These are phyloP conservation scores for Hucho hucho DNA, from an alignment of 2,113 vertebrate genomes.

Conservation along the genomic window DNA sequence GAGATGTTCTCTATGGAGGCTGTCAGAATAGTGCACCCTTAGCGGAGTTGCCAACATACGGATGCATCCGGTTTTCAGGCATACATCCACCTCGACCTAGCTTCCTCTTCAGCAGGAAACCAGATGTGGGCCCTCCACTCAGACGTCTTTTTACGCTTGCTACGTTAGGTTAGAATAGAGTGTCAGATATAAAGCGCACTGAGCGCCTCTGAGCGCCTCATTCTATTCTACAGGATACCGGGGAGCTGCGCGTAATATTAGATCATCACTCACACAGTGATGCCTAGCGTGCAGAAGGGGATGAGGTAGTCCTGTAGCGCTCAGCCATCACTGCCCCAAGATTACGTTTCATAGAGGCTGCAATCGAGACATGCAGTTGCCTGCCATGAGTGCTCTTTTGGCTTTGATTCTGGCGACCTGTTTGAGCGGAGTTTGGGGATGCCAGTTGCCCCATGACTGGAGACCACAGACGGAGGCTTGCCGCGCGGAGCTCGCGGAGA, in stretches of 20 bases:
- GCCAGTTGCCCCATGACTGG: slow-evolving; percentile 81
- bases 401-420: slow-evolving; percentile 47
- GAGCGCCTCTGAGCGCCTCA: too few relatives aligned
- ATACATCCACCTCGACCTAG: too few relatives aligned
- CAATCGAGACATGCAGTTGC: slow-evolving; percentile 1
- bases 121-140: too few relatives aligned
- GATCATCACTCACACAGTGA: slow-evolving; percentile 2
- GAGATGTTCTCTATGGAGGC: too few relatives aligned
- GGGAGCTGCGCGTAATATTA: slow-evolving; percentile 25
- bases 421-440: slow-evolving; percentile 57
- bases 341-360: background rate
- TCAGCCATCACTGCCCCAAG: background rate
- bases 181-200: too few relatives aligned
- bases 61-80: too few relatives aligned
- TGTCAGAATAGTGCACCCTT: too few relatives aligned
- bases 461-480: slow-evolving; percentile 83
- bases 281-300: background rate
- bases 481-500: slow-evolving; percentile 81
- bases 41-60: too few relatives aligned
- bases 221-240: background rate
- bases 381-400: slow-evolving; percentile 65
- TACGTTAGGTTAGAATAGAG: too few relatives aligned
- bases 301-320: background rate
- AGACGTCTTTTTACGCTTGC: too few relatives aligned
- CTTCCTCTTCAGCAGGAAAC: too few relatives aligned